Percentiles rank a stretch among this genome's conserved stretches.
These are phyloP conservation scores for Actinemys pallida DNA, from an alignment of 2,113 vertebrate genomes.

Conservation along the genomic window DNA sequence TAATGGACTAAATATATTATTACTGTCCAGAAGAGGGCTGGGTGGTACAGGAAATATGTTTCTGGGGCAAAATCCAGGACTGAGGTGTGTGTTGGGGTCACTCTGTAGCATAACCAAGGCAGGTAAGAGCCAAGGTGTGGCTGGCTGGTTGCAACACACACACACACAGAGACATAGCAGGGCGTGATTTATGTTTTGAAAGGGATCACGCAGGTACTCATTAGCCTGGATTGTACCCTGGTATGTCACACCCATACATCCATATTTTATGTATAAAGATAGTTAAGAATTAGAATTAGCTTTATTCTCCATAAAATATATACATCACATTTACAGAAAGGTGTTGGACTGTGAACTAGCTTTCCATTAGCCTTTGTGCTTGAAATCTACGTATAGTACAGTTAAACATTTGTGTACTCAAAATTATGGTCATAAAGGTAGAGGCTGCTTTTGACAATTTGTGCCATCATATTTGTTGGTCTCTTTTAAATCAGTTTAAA, in stretches of 20 bases:
- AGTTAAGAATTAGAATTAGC: background rate
- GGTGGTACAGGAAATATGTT: too few species aligned
- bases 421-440: accelerated
- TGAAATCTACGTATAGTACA: accelerated
- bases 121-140: too few species aligned
- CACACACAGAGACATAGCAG: too few species aligned
- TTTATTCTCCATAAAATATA: background rate
- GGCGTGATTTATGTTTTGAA: too few species aligned
- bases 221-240: background rate
- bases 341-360: background rate
- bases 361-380: accelerated
- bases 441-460: background rate
- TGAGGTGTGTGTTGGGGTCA: too few species aligned
- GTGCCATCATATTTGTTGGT: accelerated
- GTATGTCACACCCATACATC: background rate
- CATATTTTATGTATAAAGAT: background rate
- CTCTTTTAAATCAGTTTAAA: background rate
- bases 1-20: too few species aligned
- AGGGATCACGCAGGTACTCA: background rate
- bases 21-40: too few species aligned
- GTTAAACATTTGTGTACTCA: background rate
- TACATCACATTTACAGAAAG: accelerated
- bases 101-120: too few species aligned
- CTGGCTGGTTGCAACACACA: too few species aligned
- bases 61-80: too few species aligned